These are phyloP conservation scores for Andricus quercusramuli DNA, from an alignment of 2,888 invertebrate species.

Conservation along the genomic window DNA sequence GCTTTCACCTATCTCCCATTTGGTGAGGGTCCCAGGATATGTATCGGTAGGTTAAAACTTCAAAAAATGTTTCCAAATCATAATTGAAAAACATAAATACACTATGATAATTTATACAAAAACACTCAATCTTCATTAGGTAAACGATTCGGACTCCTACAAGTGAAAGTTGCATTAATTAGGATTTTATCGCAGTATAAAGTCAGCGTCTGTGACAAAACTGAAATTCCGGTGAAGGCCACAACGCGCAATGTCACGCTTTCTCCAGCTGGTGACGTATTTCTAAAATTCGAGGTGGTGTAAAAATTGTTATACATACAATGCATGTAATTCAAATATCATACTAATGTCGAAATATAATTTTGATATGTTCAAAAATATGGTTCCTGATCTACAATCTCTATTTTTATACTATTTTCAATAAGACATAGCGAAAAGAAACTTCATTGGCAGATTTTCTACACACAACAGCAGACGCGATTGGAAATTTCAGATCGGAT, in stretches of 20 bases:
- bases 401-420: too few species aligned
- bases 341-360: too few species aligned
- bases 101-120: not conserved
- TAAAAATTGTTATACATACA: too few species aligned
- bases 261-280: constrained; percentile 45
- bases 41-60: constrained; percentile 12
- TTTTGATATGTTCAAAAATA: too few species aligned
- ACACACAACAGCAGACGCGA: too few species aligned
- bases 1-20: constrained; percentile 42
- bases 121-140: constrained; percentile 35
- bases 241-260: constrained; percentile 36
- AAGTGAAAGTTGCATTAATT: constrained; percentile 51
- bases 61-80: not conserved
- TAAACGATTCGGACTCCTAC: constrained; percentile 51
- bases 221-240: constrained; percentile 39
- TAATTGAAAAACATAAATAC: not conserved
- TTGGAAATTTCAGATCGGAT: too few species aligned
- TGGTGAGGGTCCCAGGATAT: constrained; percentile 33
- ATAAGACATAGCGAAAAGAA: too few species aligned
- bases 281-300: not conserved
- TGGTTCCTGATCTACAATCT: too few species aligned
- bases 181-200: constrained; percentile 47
- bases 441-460: too few species aligned
- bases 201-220: constrained; percentile 46
- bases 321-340: too few species aligned